A percentile compares a stretch with the other conserved stretches of the same genome.
Evolutionary conservation across 2,113 vertebrate genomes (phyloP).

Genomic region (Pyrgilauda ruficollis): DNA sequence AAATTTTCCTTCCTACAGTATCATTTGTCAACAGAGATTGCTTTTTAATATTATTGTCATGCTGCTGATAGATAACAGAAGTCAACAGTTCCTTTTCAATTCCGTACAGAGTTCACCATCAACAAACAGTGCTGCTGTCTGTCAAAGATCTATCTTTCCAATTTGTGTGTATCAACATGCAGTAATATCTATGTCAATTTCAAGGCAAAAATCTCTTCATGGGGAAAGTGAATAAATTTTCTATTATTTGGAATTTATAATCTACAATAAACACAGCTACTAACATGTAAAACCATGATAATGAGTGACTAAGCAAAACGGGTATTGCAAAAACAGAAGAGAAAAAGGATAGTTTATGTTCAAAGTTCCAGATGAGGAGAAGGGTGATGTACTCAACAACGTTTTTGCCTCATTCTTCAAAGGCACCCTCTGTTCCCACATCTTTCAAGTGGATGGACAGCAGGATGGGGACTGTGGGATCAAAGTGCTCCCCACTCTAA

Average conservation of each 20-base stretch:
- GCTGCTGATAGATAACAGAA: not conserved
- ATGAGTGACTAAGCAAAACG: not conserved
- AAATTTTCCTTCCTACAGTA: not conserved
- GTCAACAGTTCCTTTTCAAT: not conserved
- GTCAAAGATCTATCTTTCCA: not conserved
- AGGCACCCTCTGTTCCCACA: not conserved
- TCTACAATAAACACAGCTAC: not conserved
- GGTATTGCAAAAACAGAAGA: not conserved
- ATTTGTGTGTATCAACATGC: not conserved
- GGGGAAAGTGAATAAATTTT: not conserved
- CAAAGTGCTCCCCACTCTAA: not conserved
- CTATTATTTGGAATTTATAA: not conserved
- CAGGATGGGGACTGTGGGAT: not conserved
- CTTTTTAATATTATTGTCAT: not conserved
- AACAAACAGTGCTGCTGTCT: not conserved
- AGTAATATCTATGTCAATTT: not conserved
- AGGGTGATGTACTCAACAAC: not conserved
- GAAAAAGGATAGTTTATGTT: not conserved
- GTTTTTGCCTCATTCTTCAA: not conserved
- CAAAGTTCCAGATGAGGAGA: not conserved
- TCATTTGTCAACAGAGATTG: not conserved
- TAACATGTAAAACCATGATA: not conserved
- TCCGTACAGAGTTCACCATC: not conserved
- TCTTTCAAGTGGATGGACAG: not conserved
- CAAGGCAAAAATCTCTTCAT: not conserved